A percentile compares a stretch with the other conserved stretches of the same genome.
These are phyloP conservation scores for Mustela lutreola DNA, from an alignment of 2,113 vertebrate species.

Conservation along the genomic window DNA sequence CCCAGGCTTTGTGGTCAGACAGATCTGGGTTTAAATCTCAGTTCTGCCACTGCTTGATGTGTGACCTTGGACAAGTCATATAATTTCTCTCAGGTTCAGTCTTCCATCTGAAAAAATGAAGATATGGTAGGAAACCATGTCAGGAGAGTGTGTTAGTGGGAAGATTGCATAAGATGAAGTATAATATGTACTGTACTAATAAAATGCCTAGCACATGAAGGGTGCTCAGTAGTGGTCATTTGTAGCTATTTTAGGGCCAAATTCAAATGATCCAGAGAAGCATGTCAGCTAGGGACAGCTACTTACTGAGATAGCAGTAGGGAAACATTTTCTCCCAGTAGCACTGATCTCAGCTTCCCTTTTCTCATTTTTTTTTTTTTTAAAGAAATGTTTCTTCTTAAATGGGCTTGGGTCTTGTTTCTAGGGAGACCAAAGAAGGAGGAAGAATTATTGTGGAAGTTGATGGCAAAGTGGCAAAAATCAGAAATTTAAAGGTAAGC, in stretches of 20 bases:
- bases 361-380: background rate
- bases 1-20: background rate
- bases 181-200: background rate
- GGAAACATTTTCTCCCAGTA: conserved; percentile 36
- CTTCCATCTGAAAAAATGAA: conserved; percentile 29
- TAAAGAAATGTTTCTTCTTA: background rate
- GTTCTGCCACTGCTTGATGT: background rate
- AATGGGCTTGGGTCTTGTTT: conserved; percentile 69
- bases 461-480: conserved; percentile 93
- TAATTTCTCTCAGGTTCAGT: conserved; percentile 26
- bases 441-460: conserved; percentile 93
- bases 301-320: background rate
- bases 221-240: background rate
- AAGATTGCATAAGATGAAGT: background rate
- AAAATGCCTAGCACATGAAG: background rate
- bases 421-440: conserved; percentile 93
- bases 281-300: background rate
- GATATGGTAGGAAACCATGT: background rate
- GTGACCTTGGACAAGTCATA: conserved; percentile 28
- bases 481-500: conserved; percentile 95
- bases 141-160: background rate
- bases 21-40: conserved; percentile 1
- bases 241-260: background rate
- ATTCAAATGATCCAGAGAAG: background rate
- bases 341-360: background rate